Conservation (phyloP, 2,113 vertebrate genomes). For the Prolemur simus region DNA sequence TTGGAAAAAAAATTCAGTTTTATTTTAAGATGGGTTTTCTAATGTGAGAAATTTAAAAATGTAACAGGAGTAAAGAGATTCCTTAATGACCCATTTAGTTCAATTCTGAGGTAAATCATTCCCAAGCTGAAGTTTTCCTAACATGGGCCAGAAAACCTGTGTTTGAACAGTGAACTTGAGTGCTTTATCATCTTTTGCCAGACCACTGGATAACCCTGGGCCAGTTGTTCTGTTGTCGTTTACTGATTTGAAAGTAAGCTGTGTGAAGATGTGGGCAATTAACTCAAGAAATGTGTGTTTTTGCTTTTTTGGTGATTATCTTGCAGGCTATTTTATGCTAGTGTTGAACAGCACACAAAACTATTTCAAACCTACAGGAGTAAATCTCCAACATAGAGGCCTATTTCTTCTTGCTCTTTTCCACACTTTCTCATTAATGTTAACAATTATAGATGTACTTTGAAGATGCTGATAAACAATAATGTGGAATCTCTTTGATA, state of each 20-base stretch:
- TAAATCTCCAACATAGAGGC: neutral
- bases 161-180: slow-evolving; percentile 20
- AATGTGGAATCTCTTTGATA: neutral
- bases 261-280: neutral
- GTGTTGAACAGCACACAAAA: neutral
- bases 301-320: neutral
- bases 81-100: neutral
- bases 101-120: slow-evolving; percentile 33
- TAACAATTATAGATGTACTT: neutral
- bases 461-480: slow-evolving; percentile 22
- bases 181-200: neutral
- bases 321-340: neutral
- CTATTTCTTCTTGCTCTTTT: neutral
- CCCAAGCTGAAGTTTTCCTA: neutral
- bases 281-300: neutral
- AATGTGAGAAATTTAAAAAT: neutral
- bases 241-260: neutral
- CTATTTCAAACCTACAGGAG: neutral
- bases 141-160: neutral
- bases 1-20: slow-evolving; percentile 26
- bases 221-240: slow-evolving; percentile 3
- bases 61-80: neutral
- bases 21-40: slow-evolving; percentile 38
- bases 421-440: neutral
- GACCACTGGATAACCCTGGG: slow-evolving; percentile 1